phyloP scores from a whole-genome alignment of 2,113 vertebrate species.

The Platysternon megacephalum region DNA sequence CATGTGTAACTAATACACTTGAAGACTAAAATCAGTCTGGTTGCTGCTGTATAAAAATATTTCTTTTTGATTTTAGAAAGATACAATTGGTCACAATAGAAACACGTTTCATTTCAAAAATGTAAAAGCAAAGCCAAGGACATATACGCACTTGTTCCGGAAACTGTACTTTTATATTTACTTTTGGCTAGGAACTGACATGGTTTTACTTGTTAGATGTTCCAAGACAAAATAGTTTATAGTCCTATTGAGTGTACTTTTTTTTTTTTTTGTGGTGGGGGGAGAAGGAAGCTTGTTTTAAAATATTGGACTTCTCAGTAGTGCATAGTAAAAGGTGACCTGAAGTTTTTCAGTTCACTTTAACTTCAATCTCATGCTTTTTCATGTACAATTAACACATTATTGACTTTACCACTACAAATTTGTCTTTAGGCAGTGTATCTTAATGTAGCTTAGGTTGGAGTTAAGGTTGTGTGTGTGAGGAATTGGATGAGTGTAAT shows the following conservation, averaged over 20 bases:
- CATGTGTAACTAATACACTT: not conserved
- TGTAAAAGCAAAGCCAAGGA: constrained; percentile 64
- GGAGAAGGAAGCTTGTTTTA: not conserved
- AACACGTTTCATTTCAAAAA: constrained; percentile 52
- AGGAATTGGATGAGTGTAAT: not conserved
- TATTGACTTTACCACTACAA: not conserved
- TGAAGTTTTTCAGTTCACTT: not conserved
- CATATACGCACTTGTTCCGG: constrained; percentile 46
- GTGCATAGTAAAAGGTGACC: not conserved
- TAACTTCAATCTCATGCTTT: not conserved
- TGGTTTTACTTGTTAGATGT: constrained; percentile 69
- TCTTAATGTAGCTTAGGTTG: not conserved
- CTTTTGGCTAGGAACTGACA: constrained; percentile 62
- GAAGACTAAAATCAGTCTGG: constrained; percentile 25
- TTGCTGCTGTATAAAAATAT: constrained; percentile 56
- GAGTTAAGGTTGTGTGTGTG: not conserved
- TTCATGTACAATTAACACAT: not conserved
- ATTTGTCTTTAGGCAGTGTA: not conserved
- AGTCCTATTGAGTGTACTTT: not conserved
- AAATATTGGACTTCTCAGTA: not conserved
- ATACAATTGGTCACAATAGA: constrained; percentile 64
- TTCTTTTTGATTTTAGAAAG: constrained; percentile 27
- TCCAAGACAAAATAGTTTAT: constrained; percentile 65
- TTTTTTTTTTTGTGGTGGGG: not conserved
- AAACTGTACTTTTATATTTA: constrained; percentile 54